Evolutionary conservation across 2,888 invertebrate genomes (phyloP).

Genomic region (Drosophila kambysellisi): DNA sequence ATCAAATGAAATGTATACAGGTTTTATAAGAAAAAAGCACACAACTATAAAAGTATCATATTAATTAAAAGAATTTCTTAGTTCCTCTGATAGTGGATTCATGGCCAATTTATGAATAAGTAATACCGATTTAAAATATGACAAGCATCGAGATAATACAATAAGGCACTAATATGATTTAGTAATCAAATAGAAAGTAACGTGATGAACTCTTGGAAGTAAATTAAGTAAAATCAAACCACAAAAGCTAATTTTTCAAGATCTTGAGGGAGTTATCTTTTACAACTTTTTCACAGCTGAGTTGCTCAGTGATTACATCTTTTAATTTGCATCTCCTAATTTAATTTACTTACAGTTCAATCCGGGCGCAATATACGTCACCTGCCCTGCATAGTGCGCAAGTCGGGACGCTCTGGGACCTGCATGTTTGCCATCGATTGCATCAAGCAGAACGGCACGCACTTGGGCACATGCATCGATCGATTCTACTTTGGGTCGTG

Average conservation of each 20-base stretch:
- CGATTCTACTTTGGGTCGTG: conserved; percentile 97
- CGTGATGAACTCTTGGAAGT: background rate
- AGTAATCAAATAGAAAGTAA: background rate
- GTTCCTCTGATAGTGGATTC: background rate
- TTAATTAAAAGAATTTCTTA: background rate
- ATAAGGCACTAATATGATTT: background rate
- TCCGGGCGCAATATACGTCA: conserved; percentile 95
- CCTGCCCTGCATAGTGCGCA: conserved; percentile 93
- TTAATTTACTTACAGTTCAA: conserved; percentile 87
- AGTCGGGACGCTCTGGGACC: conserved; percentile 91
- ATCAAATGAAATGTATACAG: background rate
- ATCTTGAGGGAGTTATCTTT: background rate
- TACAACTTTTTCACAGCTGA: too few species aligned
- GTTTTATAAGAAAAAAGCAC: background rate
- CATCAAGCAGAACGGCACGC: conserved; percentile 95
- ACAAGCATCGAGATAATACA: background rate
- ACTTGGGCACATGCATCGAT: conserved; percentile 96
- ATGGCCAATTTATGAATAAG: background rate
- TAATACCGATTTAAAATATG: background rate
- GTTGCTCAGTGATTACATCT: background rate
- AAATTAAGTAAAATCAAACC: background rate
- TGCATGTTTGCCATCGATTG: conserved; percentile 98
- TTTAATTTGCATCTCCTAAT: background rate
- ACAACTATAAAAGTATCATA: background rate
- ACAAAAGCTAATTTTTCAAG: background rate